These are phyloP conservation scores for Gambusia holbrooki DNA, from an alignment of 2,113 vertebrate species.

Conservation along the genomic window DNA sequence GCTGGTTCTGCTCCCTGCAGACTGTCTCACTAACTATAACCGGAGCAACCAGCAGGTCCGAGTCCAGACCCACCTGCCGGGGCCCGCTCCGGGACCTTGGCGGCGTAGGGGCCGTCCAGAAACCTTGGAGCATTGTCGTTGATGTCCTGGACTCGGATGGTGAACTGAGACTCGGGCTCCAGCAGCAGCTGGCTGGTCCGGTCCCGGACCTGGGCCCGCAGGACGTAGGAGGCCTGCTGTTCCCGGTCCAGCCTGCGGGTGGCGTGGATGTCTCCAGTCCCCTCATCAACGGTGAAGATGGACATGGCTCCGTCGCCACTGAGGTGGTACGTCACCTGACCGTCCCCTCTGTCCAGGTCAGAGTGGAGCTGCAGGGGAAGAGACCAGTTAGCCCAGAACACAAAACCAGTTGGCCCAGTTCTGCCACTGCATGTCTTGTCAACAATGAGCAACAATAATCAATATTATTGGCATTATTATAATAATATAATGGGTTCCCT, in stretches of 20 bases:
- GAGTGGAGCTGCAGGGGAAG: constrained; percentile 87
- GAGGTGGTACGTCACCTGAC: constrained; percentile 90
- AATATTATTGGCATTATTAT: too few relatives aligned
- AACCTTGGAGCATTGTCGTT: constrained; percentile 81
- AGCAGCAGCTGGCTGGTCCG: constrained; percentile 83
- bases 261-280: constrained; percentile 93
- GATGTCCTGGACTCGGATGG: constrained; percentile 84
- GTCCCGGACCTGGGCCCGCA: constrained; percentile 88
- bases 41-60: too few relatives aligned
- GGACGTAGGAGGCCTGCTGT: constrained; percentile 90
- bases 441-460: too few relatives aligned
- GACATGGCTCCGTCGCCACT: constrained; percentile 90
- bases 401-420: not conserved
- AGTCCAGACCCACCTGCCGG: constrained; percentile 36
- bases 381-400: not conserved
- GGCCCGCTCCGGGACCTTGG: constrained; percentile 83
- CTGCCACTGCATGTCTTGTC: too few relatives aligned
- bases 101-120: constrained; percentile 88
- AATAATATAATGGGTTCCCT: too few relatives aligned
- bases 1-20: too few relatives aligned
- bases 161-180: constrained; percentile 91
- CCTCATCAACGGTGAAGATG: constrained; percentile 94
- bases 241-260: constrained; percentile 91
- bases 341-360: constrained; percentile 91
- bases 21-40: not conserved